A percentile compares a stretch with the other conserved stretches of the same genome.
phyloP scores from a whole-genome alignment of 2,113 vertebrate species.

The Alethe castanea region DNA sequence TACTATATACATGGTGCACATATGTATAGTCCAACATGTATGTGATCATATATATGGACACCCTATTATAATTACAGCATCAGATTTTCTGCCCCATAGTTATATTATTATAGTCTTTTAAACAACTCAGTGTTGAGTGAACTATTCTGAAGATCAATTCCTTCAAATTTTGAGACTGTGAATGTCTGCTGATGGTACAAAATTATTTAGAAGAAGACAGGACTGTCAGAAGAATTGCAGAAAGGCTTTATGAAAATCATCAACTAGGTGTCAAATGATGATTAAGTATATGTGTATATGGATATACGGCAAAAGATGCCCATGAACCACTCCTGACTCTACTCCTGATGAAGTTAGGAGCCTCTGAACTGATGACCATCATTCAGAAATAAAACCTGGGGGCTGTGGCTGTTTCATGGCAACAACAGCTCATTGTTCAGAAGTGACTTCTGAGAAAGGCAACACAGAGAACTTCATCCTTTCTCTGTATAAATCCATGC shows the following conservation, averaged over 20 bases:
- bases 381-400: not conserved
- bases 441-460: not conserved
- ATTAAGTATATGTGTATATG: not conserved
- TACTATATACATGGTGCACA: not conserved
- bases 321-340: not conserved
- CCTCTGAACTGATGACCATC: not conserved
- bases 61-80: not conserved
- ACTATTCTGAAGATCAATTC: not conserved
- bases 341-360: not conserved
- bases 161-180: not conserved
- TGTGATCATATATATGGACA: not conserved
- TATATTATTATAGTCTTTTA: not conserved
- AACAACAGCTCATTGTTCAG: not conserved
- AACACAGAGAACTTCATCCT: not conserved
- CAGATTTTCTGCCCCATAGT: not conserved
- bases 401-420: not conserved
- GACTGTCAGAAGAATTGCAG: not conserved
- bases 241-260: not conserved
- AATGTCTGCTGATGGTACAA: not conserved
- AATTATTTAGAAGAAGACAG: not conserved
- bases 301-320: not conserved
- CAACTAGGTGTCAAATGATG: not conserved
- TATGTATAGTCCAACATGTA: not conserved
- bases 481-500: not conserved
- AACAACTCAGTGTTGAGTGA: not conserved